A percentile compares a stretch with the other conserved stretches of the same genome.
These are phyloP conservation scores for Catocala sponsa DNA, from an alignment of 2,888 invertebrate genomes.

Conservation along the genomic window DNA sequence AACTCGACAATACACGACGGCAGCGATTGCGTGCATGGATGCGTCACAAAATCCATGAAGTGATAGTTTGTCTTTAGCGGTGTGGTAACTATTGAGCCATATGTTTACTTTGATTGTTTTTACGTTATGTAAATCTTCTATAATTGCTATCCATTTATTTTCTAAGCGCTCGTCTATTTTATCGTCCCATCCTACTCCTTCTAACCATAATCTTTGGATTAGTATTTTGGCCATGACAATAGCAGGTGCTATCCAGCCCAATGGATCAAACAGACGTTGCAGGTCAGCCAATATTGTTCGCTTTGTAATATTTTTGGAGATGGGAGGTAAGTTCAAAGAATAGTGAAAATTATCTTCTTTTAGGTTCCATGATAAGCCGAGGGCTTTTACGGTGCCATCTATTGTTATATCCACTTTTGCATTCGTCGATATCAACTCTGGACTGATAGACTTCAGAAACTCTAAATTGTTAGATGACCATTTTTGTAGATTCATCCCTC, in stretches of 20 bases:
- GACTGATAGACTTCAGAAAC: conserved; percentile 9
- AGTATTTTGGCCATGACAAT: conserved; percentile 34
- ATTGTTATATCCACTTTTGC: conserved; percentile 8
- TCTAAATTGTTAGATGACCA: conserved; percentile 15
- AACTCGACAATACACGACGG: conserved; percentile 9
- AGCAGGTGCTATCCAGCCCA: conserved; percentile 47
- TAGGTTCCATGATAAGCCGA: conserved; percentile 15
- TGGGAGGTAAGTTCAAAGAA: conserved; percentile 1
- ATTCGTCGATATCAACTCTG: neutral
- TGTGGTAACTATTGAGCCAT: conserved; percentile 3
- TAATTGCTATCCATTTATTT: conserved; percentile 24
- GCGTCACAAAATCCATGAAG: conserved; percentile 16
- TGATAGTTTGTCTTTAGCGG: neutral
- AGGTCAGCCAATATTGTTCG: conserved; percentile 36
- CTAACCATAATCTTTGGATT: conserved; percentile 37
- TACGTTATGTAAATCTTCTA: conserved; percentile 5
- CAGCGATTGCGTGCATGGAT: conserved; percentile 5
- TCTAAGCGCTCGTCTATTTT: conserved; percentile 17
- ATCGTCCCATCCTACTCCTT: conserved; percentile 34
- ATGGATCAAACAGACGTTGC: conserved; percentile 25
- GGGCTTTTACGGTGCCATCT: conserved; percentile 13
- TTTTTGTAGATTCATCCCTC: conserved; percentile 13
- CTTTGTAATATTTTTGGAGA: conserved; percentile 34
- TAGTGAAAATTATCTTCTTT: conserved; percentile 28
- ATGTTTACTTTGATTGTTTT: neutral